Conservation (phyloP, 1,140 invertebrate genomes). For the Lepidurus apus region DNA sequence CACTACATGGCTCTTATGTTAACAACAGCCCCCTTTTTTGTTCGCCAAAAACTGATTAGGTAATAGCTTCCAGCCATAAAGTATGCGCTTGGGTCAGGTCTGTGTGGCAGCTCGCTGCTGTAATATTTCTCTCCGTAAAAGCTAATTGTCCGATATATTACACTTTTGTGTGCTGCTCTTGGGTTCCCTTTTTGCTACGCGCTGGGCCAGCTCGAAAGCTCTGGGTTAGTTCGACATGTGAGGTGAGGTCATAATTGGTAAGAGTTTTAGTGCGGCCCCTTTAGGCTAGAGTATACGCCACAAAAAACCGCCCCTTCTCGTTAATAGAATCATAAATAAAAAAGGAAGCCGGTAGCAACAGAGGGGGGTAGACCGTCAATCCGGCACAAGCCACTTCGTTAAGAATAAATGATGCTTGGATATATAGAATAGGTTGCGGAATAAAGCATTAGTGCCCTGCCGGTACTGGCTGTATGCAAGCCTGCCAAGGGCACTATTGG, state of each 20-base stretch:
- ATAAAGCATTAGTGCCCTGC: background rate
- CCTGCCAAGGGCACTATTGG: background rate
- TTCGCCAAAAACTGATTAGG: constrained; percentile 12
- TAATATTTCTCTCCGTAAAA: background rate
- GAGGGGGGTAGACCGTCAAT: background rate
- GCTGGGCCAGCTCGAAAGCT: background rate
- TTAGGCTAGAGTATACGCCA: background rate
- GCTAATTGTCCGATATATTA: background rate
- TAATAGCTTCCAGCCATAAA: constrained; percentile 19
- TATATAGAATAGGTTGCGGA: background rate
- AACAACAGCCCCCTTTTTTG: background rate
- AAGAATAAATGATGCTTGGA: constrained; percentile 14
- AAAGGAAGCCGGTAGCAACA: background rate
- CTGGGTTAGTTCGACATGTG: background rate
- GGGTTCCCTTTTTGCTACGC: background rate
- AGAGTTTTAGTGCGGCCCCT: background rate
- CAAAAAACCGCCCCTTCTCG: background rate
- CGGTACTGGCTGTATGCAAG: background rate
- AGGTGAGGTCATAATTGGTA: constrained; percentile 21
- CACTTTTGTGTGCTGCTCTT: background rate
- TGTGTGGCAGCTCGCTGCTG: background rate
- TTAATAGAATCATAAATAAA: constrained; percentile 17
- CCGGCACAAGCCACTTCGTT: background rate
- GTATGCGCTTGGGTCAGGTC: constrained; percentile 3
- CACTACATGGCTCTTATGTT: constrained; percentile 6